Conservation (phyloP, 2,797 vertebrate genomes). For the Sternarchorhynchus goeldii region DNA sequence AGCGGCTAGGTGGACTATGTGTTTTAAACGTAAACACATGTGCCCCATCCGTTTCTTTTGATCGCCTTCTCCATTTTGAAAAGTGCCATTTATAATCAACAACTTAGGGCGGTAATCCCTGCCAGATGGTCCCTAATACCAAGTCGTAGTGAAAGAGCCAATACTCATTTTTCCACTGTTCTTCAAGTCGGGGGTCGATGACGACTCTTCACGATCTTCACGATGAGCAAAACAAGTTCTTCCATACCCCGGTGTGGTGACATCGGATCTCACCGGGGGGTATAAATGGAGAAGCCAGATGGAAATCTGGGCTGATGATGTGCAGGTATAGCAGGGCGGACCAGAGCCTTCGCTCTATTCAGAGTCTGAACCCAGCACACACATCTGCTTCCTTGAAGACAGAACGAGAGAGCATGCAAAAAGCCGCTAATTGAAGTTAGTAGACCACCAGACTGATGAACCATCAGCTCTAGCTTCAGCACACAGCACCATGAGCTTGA, state of each 20-base stretch:
- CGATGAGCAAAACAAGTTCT: slow-evolving; percentile 45
- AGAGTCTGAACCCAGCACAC: slow-evolving; percentile 63
- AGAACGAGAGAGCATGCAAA: slow-evolving; percentile 3
- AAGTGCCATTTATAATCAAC: slow-evolving; percentile 62
- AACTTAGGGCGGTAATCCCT: slow-evolving; percentile 60
- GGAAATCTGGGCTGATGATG: slow-evolving; percentile 58
- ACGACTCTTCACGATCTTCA: slow-evolving; percentile 44
- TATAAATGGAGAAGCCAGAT: slow-evolving; percentile 58
- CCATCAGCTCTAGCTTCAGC: slow-evolving; percentile 8
- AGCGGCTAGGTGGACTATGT: slow-evolving; percentile 54
- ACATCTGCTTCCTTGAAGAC: slow-evolving; percentile 62
- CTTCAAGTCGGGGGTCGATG: slow-evolving; percentile 19
- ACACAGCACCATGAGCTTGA: slow-evolving; percentile 16
- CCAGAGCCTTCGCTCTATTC: slow-evolving; percentile 58
- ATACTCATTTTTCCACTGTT: slow-evolving; percentile 44
- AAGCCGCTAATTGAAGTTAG: not conserved
- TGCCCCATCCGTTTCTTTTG: slow-evolving; percentile 58
- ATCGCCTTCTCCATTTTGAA: slow-evolving; percentile 61
- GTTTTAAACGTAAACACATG: slow-evolving; percentile 66
- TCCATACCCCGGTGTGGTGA: slow-evolving; percentile 3
- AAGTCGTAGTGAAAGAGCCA: slow-evolving; percentile 33
- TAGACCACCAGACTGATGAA: slow-evolving; percentile 8
- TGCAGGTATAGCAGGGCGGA: slow-evolving; percentile 59
- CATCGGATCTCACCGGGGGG: slow-evolving; percentile 14
- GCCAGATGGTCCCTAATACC: slow-evolving; percentile 63